Conservation (phyloP, 2,797 vertebrate species). For the Helicolenus hilgendorfi region DNA sequence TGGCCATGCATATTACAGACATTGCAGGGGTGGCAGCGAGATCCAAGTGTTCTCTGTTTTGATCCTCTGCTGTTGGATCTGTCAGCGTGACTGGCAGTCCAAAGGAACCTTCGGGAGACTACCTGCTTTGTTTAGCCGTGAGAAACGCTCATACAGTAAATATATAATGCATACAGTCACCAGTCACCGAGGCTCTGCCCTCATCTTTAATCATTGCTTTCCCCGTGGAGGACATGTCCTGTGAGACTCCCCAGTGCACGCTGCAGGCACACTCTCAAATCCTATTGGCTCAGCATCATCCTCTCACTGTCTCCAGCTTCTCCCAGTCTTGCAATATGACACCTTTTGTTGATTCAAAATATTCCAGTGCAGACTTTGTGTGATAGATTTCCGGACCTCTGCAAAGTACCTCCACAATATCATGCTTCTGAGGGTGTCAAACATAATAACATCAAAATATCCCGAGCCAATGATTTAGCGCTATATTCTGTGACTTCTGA, state of each 20-base stretch:
- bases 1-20: background rate
- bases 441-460: background rate
- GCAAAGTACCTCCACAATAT: background rate
- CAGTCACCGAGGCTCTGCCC: background rate
- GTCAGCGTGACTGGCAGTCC: slow-evolving; percentile 50
- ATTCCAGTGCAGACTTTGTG: background rate
- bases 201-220: slow-evolving; percentile 42
- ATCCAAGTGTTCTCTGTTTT: background rate
- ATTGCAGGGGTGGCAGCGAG: background rate
- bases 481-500: background rate
- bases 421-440: background rate
- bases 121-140: slow-evolving; percentile 14
- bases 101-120: slow-evolving; percentile 3
- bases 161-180: background rate
- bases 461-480: background rate
- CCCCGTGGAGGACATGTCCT: slow-evolving; percentile 13
- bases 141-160: slow-evolving; percentile 6
- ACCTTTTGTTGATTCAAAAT: slow-evolving; percentile 1
- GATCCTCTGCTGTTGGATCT: slow-evolving; percentile 13
- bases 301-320: background rate
- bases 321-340: background rate
- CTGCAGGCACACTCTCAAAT: slow-evolving; percentile 1
- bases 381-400: background rate
- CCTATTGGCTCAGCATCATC: slow-evolving; percentile 10
- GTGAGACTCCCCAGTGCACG: background rate